Base-by-base conservation (phyloP, 2,797 vertebrate genomes). In the Kryptopterus vitreolus region DNA sequence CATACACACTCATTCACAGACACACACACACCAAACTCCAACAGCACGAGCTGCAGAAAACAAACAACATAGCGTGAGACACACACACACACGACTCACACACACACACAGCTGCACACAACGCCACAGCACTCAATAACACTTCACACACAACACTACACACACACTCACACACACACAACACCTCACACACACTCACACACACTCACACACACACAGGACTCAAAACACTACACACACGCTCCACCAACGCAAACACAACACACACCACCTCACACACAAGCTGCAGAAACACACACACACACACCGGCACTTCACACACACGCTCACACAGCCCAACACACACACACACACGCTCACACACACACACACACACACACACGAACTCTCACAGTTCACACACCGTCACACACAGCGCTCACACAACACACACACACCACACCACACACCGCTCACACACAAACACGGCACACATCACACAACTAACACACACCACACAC, bases 221-320 rank as follows among this genome's bases (percentile, higher is more conserved):
- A n/a, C n/a, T n/a, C n/a, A n/a, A n/a, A n/a, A n/a, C 52, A 35
- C 26, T 0, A 11, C 6, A 46, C 38, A 66, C 65, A 31, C 38
- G 50, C 59, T 46, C 18, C n/a, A n/a, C n/a, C n/a, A n/a, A 26
- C 63, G 13, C n/a, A 52, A 46, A 43, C 73, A 58, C 70, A 61
- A n/a, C n/a, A n/a, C n/a, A n/a, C n/a, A n/a, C n/a, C n/a, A n/a
- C n/a, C n/a, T n/a, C 52, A 35, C 26, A 1, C 88, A 93, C 48
- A 88, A 84, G 76, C 90, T 92, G 76, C 88, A 87, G 55, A 90
- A 88, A 6, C 88, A 93, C n/a, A n/a, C n/a, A n/a, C n/a, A n/a
- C n/a, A 33, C 86, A 83, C 80, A 90, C 96, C 96, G 90, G 80
- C 86, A 4, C 20, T n/a, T n/a, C n/a, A 11, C 6, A 46, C 38